These are phyloP conservation scores for Amphiprion clarkii DNA, from an alignment of 2,797 vertebrate species.

Conservation along the genomic window DNA sequence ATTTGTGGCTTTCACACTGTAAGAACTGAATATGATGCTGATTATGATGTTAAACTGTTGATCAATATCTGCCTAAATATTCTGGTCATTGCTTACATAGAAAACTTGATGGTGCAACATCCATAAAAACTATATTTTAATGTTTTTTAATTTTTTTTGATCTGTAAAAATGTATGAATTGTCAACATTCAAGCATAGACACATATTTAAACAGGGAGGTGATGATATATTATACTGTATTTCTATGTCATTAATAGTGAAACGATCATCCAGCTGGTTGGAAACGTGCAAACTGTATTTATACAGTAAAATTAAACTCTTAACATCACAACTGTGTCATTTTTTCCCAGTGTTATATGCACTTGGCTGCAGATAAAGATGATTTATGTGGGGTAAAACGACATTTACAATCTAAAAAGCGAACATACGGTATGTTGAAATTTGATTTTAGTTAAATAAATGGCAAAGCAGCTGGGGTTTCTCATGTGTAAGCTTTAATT, in stretches of 20 bases:
- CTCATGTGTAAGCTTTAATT: constrained; percentile 77
- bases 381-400: not conserved
- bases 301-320: constrained; percentile 49
- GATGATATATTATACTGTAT: constrained; percentile 5
- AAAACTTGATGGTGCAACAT: not conserved
- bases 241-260: constrained; percentile 46
- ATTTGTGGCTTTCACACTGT: not conserved
- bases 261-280: constrained; percentile 57
- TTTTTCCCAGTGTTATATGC: not conserved
- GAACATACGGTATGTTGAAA: too few relatives aligned
- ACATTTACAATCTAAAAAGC: too few relatives aligned
- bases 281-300: constrained; percentile 48
- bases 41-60: not conserved
- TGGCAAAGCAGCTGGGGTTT: constrained; percentile 16
- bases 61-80: constrained; percentile 11
- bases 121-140: not conserved
- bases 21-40: constrained; percentile 11
- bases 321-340: not conserved
- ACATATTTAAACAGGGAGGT: constrained; percentile 6
- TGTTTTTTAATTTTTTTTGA: not conserved
- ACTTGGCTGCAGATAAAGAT: not conserved
- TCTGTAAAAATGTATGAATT: not conserved
- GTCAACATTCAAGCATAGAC: not conserved
- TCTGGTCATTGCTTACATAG: not conserved
- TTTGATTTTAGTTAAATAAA: not conserved